These are phyloP conservation scores for Carduelis carduelis DNA, from an alignment of 2,797 vertebrate species.

Conservation along the genomic window DNA sequence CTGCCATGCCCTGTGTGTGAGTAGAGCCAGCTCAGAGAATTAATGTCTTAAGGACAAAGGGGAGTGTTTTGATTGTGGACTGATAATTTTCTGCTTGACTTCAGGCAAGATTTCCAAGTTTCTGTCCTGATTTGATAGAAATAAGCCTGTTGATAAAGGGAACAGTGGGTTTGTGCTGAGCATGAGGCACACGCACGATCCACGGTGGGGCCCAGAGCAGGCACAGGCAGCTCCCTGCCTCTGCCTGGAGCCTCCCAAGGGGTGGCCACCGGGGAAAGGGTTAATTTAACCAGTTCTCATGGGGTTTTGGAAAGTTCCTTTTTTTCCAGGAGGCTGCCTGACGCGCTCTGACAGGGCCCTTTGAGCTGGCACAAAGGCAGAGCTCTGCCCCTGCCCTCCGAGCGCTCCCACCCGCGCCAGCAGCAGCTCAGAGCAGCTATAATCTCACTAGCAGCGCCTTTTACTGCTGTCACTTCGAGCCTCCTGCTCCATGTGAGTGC, in stretches of 20 bases:
- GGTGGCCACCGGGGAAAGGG: background rate
- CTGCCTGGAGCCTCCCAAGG: background rate
- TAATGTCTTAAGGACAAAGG: background rate
- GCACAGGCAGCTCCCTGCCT: background rate
- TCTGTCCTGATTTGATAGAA: background rate
- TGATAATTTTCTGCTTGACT: background rate
- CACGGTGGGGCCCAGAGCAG: accelerated
- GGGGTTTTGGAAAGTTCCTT: constrained; percentile 11
- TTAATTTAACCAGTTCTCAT: constrained; percentile 32
- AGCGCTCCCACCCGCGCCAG: background rate
- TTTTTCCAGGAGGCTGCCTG: constrained; percentile 59
- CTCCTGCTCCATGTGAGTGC: constrained; percentile 49
- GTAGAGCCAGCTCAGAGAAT: accelerated
- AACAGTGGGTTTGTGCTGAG: background rate
- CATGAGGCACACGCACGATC: accelerated
- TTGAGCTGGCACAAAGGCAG: constrained; percentile 55
- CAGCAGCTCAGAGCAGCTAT: constrained; percentile 28
- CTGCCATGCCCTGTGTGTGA: accelerated
- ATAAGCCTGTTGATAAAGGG: background rate
- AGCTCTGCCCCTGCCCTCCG: constrained; percentile 20
- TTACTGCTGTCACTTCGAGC: constrained; percentile 61
- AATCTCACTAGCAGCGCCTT: constrained; percentile 69
- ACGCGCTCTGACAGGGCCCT: background rate
- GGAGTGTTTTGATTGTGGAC: background rate
- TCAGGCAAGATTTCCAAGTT: background rate